Base-by-base conservation (phyloP, 2,888 invertebrate genomes). In the Notodonta ziczac region DNA sequence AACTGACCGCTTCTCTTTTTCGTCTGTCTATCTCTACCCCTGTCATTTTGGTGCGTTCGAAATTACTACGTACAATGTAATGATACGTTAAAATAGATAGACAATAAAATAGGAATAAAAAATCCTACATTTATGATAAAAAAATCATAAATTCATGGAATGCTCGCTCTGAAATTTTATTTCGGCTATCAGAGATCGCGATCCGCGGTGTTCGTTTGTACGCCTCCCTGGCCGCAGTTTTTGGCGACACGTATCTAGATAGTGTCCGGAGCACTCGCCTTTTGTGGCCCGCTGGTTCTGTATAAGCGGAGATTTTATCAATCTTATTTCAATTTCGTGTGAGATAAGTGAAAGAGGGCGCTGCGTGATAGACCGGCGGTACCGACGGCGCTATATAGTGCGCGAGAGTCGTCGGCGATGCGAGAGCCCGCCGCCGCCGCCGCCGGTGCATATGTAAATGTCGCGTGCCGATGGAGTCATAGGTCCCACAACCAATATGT, bases 401-500 rank as follows among this genome's bases (percentile, higher is more conserved):
- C 40, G 53, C 52, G 61, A 58, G 57, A 62, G 57, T 59, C 66
- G 63, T 67, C 14, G 68, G 66, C 63, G 73, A 69, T 79, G 76
- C 73, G 76, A 72, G 66, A 71, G 77, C 24, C 24, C 24, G 24
- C 24, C 24, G 24, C 73, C 79, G 81, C 80, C 74, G 78, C 84
- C 68, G 59, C 60, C 46, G 51, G 58, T 87, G 85, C 24, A 24
- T 24, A 24, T 87, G 86, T 83, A 91, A 93, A 91, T 93, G 91
- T 87, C 91, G 87, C 91, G 83, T 90, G 87, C 92, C 91, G 77
- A 85, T 84, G 86, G 87, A 88, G 92, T 90, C 92, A 90, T 83
- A 86, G 85, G 88, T 87, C 87, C 84, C 84, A 85, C 84, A 85
- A 85, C 81, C 82, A 86, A 85, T 82, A 81, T 83, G 85, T 83